Base-by-base conservation (phyloP, 64 coral and sea anemone genomes). In the Montipora foliosa region DNA sequence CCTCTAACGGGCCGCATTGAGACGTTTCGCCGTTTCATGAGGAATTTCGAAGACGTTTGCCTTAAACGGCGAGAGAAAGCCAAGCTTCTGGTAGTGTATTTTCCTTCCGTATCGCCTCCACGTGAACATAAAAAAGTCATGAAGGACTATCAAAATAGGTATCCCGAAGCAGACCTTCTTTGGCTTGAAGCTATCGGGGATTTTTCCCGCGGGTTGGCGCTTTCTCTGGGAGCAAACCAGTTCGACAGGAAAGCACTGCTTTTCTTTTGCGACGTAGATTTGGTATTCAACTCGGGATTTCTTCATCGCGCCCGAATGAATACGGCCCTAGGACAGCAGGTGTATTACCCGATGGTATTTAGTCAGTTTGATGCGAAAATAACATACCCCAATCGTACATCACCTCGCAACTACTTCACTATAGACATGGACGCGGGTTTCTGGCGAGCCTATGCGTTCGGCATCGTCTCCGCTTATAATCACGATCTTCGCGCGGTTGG, bases 271-370 rank as follows among this genome's bases (percentile, higher is more conserved):
- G 98, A 99, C 76, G 98, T 99, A 7, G 98, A 99, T 73, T 74
- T 99, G 62, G 82, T 94, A 0, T 99, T 99, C 49, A 72, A 95
- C 70, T 79, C 66, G 12, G 95, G 88, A 44, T 99, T 99, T 47
- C 95, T 99, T 29, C 76, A 94, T 62, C 95, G 98, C 16, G 96
- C 95, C 58, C 98, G 98, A 48, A 91, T 75, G 69, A 96, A 99
- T 44, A 87, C 98, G 4, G 82, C 92, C 64, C 49, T 96, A 24
- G 98, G 98, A 19, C 90, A 99, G 52, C 98, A 92, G 53, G 95
- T 99, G 1, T 99, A 99, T 90, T 99, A 96, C 11, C 98, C 98
- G 1, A 99, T 99, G 95, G 98, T 99, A 0, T 99, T 99, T 17
- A 99, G 98, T 94, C 95, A 99, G 58, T 99, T 93, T 76, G 85